Evolutionary conservation across 2,888 invertebrate species (phyloP).

Genomic region (Napeogenes inachia): DNA sequence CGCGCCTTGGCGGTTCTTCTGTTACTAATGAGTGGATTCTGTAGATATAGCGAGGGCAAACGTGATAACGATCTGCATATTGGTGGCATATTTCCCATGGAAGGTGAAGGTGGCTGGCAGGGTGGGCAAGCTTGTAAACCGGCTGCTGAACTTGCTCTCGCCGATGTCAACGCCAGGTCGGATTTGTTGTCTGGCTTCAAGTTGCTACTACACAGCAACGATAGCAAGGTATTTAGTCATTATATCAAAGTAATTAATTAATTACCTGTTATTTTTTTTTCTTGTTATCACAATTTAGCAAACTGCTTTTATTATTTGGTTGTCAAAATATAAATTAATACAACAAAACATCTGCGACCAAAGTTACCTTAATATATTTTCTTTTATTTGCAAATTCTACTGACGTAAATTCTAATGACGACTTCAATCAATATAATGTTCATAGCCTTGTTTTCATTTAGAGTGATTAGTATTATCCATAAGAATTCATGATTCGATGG

Average conservation of each 20-base stretch:
- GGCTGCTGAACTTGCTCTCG: conserved; percentile 96
- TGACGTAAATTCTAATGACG: conserved; percentile 31
- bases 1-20: conserved; percentile 47
- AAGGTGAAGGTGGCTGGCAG: conserved; percentile 97
- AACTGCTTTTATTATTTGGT: background rate
- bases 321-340: background rate
- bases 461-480: conserved; percentile 54
- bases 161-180: conserved; percentile 93
- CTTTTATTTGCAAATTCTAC: conserved; percentile 7
- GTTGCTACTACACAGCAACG: conserved; percentile 94
- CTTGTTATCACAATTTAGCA: background rate
- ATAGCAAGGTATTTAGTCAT: conserved; percentile 89
- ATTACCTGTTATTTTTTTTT: background rate
- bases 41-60: conserved; percentile 58
- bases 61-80: conserved; percentile 90
- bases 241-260: background rate
- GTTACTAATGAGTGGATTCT: conserved; percentile 56
- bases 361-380: background rate
- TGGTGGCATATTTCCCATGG: conserved; percentile 98
- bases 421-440: conserved; percentile 55
- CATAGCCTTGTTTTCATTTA: conserved; percentile 42
- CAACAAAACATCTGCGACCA: background rate
- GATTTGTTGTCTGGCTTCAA: conserved; percentile 95
- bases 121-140: conserved; percentile 99
- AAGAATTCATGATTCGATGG: conserved; percentile 45